phyloP scores from a whole-genome alignment of 2,113 vertebrate genomes.

The Cavia aperea region DNA sequence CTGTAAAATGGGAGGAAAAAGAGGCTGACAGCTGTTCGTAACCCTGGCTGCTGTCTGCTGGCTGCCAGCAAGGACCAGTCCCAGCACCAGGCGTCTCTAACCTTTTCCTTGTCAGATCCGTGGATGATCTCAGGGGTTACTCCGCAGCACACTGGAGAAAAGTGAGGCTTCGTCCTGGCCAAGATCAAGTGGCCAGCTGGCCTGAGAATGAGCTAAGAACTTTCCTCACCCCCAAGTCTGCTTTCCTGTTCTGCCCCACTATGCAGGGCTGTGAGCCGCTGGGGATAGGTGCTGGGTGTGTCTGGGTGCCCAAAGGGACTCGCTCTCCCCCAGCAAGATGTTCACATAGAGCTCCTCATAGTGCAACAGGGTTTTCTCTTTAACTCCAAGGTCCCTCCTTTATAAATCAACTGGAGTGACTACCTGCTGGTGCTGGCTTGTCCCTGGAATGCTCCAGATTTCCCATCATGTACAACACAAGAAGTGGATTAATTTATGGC shows the following conservation, averaged over 20 bases:
- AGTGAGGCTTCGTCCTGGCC: not conserved
- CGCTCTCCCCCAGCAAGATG: not conserved
- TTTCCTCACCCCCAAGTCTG: not conserved
- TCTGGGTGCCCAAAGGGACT: not conserved
- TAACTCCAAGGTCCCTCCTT: slow-evolving; percentile 1
- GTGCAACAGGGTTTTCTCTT: slow-evolving; percentile 10
- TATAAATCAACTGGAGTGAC: slow-evolving; percentile 20
- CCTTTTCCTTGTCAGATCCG: not conserved
- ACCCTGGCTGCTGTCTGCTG: not conserved
- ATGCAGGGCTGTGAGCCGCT: not conserved
- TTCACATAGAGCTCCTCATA: slow-evolving; percentile 25
- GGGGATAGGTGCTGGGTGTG: not conserved
- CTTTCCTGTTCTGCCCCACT: not conserved
- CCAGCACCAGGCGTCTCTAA: not conserved
- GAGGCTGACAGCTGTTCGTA: not conserved
- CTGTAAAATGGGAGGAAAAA: slow-evolving; percentile 10
- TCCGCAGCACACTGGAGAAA: not conserved
- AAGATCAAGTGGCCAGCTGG: slow-evolving; percentile 1
- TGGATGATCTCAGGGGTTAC: not conserved
- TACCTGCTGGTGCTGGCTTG: not conserved
- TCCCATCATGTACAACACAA: not conserved
- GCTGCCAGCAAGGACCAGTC: not conserved
- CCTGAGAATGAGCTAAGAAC: not conserved
- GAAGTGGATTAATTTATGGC: slow-evolving; percentile 23
- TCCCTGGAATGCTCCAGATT: slow-evolving; percentile 21